Conservation (phyloP, 2,888 invertebrate species). For the Diogma glabrata region DNA sequence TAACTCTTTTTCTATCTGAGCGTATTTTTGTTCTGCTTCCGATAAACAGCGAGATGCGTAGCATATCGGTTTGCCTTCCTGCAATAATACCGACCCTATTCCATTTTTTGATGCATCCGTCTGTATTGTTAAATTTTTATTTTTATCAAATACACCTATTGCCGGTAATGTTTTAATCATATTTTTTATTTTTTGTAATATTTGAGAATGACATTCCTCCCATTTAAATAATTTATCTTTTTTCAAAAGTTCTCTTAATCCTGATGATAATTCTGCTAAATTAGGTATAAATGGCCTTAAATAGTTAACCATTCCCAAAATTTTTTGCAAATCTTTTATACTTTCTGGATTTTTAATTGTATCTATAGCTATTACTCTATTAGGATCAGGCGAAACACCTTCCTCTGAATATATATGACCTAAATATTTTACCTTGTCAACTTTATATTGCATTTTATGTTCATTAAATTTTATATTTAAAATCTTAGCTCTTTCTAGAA, state of each 20-base stretch:
- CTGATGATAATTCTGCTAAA: not conserved
- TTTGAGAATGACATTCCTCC: not conserved
- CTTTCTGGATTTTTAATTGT: not conserved
- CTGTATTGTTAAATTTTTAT: no score
- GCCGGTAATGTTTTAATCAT: not conserved
- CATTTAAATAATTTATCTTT: not conserved
- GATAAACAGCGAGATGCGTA: no score
- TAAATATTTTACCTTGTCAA: slow-evolving; percentile 22
- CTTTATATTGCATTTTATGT: slow-evolving; percentile 11
- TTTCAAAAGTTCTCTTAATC: not conserved
- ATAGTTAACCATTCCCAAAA: not conserved
- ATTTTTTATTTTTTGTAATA: not conserved
- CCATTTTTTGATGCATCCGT: no score
- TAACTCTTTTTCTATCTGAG: no score
- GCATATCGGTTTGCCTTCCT: no score
- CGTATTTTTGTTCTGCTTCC: no score
- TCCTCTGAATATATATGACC: slow-evolving; percentile 16
- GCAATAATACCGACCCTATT: no score
- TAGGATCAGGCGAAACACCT: not conserved
- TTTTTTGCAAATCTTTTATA: not conserved
- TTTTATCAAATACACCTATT: no score
- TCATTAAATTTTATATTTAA: no score
- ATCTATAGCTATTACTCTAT: not conserved
- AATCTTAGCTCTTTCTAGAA: slow-evolving; percentile 20
- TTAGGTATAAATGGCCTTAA: not conserved